phyloP scores from a whole-genome alignment of 2,888 invertebrate genomes.

The Anthoptus insignis region DNA sequence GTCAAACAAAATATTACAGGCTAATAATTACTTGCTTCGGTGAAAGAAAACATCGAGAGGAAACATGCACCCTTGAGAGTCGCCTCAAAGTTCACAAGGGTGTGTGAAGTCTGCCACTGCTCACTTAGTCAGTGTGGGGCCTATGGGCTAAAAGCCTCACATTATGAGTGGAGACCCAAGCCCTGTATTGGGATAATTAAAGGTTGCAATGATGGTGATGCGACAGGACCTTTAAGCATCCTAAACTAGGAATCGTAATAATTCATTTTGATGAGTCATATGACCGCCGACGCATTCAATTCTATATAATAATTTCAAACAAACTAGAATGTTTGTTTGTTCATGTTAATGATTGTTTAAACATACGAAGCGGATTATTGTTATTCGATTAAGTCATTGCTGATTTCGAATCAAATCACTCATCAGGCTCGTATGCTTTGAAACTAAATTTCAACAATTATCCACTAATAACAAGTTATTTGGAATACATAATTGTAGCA shows the following conservation, averaged over 20 bases:
- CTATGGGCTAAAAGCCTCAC: no score
- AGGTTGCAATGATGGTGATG: neutral
- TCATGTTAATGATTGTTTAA: slow-evolving; percentile 24
- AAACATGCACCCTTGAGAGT: no score
- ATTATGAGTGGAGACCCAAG: no score
- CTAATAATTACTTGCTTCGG: no score
- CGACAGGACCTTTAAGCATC: slow-evolving; percentile 3
- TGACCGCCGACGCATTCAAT: slow-evolving; percentile 11
- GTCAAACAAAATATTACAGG: no score
- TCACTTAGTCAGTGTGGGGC: no score
- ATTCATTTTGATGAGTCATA: slow-evolving; percentile 25
- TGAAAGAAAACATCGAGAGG: no score
- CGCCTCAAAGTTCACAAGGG: no score
- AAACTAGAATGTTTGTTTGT: slow-evolving; percentile 25
- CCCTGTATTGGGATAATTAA: no score
- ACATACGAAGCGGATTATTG: slow-evolving; percentile 19
- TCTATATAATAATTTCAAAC: slow-evolving; percentile 26
- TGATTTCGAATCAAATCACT: slow-evolving; percentile 9
- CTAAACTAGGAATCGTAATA: slow-evolving; percentile 27
- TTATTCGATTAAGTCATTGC: slow-evolving; percentile 15
- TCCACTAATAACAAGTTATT: no score
- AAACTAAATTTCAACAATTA: neutral
- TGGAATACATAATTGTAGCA: no score
- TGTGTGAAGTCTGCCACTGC: no score
- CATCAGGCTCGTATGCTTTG: neutral